Percentiles rank a stretch among this genome's conserved stretches.
Evolutionary conservation across 2,113 vertebrate species (phyloP).

Genomic region (Sterna hirundo): DNA sequence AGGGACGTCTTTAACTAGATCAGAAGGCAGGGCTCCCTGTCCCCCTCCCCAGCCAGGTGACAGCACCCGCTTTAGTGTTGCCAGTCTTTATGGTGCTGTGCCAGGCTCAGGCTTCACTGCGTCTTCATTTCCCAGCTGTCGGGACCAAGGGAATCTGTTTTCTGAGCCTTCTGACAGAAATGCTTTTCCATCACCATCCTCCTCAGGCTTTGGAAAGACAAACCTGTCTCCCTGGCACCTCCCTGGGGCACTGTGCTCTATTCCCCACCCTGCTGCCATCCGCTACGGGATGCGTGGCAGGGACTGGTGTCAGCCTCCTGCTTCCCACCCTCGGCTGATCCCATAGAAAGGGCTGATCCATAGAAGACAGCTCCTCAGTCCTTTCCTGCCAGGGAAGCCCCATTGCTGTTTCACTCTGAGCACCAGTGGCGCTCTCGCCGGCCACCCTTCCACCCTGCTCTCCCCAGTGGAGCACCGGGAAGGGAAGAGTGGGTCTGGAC

Average conservation of each 20-base stretch:
- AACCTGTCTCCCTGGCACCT: neutral
- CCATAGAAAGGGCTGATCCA: neutral
- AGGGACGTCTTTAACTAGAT: too few species aligned
- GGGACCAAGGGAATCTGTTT: neutral
- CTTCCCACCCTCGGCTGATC: neutral
- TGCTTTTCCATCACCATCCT: neutral
- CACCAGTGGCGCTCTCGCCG: accelerated
- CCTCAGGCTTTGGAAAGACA: neutral
- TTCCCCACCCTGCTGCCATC: neutral
- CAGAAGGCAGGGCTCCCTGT: neutral
- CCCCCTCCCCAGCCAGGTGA: too few species aligned
- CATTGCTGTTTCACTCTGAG: accelerated
- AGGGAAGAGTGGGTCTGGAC: neutral
- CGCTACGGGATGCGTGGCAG: accelerated
- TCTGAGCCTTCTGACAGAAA: neutral
- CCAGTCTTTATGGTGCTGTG: neutral
- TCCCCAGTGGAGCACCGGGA: accelerated
- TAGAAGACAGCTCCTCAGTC: neutral
- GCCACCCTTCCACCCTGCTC: neutral
- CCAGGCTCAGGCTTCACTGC: neutral
- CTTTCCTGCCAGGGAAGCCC: neutral
- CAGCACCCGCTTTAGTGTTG: accelerated
- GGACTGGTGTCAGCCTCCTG: neutral
- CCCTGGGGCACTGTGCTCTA: neutral
- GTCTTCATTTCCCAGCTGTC: neutral